These are phyloP conservation scores for Chelonus insularis DNA, from an alignment of 1,140 invertebrate species.

Conservation along the genomic window DNA sequence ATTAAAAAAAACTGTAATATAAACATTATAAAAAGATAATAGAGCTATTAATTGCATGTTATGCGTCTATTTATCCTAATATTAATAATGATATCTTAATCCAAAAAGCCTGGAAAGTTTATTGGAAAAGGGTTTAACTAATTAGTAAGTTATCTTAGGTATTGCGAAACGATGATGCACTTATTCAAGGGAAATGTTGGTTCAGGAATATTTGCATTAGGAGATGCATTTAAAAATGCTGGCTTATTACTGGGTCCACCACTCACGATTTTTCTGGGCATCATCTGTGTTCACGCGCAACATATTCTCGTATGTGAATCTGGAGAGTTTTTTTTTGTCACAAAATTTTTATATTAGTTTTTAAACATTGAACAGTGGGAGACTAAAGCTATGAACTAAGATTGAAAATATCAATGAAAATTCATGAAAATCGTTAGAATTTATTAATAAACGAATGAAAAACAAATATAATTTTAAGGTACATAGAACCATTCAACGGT, in stretches of 20 bases:
- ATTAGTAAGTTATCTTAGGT: slow-evolving; percentile 57
- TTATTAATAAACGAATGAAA: too few species aligned
- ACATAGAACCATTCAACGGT: too few species aligned
- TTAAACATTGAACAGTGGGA: slow-evolving; percentile 17
- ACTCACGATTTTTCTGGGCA: slow-evolving; percentile 67
- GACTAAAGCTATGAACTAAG: slow-evolving; percentile 27
- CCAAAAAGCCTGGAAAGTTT: background rate
- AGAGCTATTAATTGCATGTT: slow-evolving; percentile 4
- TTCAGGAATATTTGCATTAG: slow-evolving; percentile 76
- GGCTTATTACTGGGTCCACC: slow-evolving; percentile 70
- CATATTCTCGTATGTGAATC: slow-evolving; percentile 68
- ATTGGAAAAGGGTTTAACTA: background rate
- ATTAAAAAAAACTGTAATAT: too few species aligned
- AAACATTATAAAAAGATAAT: background rate
- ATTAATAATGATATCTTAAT: background rate
- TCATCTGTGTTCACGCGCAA: slow-evolving; percentile 74
- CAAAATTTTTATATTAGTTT: background rate
- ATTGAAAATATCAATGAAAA: slow-evolving; percentile 4
- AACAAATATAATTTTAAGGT: too few species aligned
- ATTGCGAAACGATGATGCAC: slow-evolving; percentile 73
- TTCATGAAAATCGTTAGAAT: too few species aligned
- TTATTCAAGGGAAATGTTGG: slow-evolving; percentile 77
- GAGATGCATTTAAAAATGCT: slow-evolving; percentile 75
- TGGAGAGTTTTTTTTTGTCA: background rate
- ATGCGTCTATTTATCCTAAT: background rate